phyloP scores from a whole-genome alignment of 2,888 invertebrate genomes.

The Hemistola chrysoprasaria region DNA sequence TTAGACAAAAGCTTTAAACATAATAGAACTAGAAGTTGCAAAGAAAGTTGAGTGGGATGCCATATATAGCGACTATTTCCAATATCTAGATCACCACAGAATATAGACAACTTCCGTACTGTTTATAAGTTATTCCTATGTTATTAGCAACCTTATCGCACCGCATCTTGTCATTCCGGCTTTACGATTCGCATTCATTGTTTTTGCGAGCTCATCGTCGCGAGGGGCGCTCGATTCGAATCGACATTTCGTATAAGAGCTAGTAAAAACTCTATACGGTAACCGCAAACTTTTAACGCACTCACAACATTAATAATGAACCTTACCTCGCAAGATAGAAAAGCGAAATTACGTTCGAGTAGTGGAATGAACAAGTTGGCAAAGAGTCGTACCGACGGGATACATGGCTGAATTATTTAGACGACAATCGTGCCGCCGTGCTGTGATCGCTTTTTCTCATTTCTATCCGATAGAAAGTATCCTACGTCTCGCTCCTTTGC shows the following conservation, averaged over 20 bases:
- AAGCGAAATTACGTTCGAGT: constrained; percentile 10
- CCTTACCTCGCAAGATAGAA: constrained; percentile 29
- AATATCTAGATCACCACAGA: too few relatives aligned
- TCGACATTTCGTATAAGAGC: constrained; percentile 77
- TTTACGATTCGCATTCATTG: constrained; percentile 69
- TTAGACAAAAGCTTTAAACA: too few relatives aligned
- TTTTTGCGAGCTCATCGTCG: constrained; percentile 65
- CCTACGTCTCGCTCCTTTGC: constrained; percentile 38
- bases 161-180: constrained; percentile 66
- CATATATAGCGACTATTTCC: too few relatives aligned
- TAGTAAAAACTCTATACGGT: constrained; percentile 72
- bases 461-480: constrained; percentile 58
- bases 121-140: constrained; percentile 1
- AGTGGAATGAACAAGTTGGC: constrained; percentile 33
- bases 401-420: constrained; percentile 78
- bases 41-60: too few relatives aligned
- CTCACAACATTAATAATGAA: constrained; percentile 22
- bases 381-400: constrained; percentile 58
- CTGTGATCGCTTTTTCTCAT: constrained; percentile 76
- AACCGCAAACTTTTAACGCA: constrained; percentile 5
- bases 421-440: constrained; percentile 75
- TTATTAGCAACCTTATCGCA: constrained; percentile 62
- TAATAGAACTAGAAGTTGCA: too few relatives aligned
- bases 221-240: constrained; percentile 54
- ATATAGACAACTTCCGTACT: constrained; percentile 11